Conservation (phyloP, 2,888 invertebrate genomes). For the Anaspis maculata region DNA sequence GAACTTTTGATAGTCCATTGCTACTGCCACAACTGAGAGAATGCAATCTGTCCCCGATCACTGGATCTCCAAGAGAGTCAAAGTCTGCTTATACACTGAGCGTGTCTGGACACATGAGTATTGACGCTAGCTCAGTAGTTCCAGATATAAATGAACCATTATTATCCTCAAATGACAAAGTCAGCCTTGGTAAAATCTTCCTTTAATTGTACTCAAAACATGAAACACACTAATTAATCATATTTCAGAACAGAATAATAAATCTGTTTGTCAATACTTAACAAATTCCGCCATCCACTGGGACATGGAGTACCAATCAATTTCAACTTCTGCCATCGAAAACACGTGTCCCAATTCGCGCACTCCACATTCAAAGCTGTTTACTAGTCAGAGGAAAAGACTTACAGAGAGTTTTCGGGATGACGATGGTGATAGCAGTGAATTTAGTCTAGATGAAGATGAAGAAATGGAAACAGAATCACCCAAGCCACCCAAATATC, state of each 20-base stretch:
- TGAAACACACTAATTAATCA: no score
- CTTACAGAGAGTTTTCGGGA: slow-evolving; percentile 38
- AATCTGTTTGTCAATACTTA: slow-evolving; percentile 1
- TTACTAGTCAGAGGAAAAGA: slow-evolving; percentile 38
- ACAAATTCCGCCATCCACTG: slow-evolving; percentile 31
- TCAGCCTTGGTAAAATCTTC: no score
- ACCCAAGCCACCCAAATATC: slow-evolving; percentile 10
- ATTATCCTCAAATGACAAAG: no score
- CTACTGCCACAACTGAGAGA: slow-evolving; percentile 23
- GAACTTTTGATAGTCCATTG: slow-evolving; percentile 11
- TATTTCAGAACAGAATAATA: neutral
- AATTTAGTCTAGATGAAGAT: neutral
- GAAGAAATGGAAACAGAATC: neutral
- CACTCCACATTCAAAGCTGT: slow-evolving; percentile 36
- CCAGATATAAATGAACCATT: slow-evolving; percentile 43
- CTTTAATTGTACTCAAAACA: no score
- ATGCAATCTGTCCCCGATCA: slow-evolving; percentile 30
- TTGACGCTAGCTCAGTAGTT: slow-evolving; percentile 22
- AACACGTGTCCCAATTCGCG: slow-evolving; percentile 30
- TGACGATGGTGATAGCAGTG: slow-evolving; percentile 12
- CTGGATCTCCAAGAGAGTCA: slow-evolving; percentile 25
- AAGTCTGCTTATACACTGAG: slow-evolving; percentile 45
- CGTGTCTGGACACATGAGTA: slow-evolving; percentile 24
- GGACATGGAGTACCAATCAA: slow-evolving; percentile 38
- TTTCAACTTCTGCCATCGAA: slow-evolving; percentile 28